Conservation (phyloP, 2,888 invertebrate genomes). For the Copidosoma aretas region DNA sequence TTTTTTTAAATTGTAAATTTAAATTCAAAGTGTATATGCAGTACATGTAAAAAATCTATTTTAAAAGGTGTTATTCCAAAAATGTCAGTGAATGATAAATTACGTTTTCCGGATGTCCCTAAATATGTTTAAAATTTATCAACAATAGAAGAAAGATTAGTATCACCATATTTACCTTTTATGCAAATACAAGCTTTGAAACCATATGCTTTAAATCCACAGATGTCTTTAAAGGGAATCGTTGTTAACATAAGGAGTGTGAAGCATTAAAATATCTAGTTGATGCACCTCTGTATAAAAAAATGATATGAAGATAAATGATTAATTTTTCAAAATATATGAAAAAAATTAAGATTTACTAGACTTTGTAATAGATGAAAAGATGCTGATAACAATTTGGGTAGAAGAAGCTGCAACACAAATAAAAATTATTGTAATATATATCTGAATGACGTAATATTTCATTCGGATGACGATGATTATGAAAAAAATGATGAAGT, state of each 20-base stretch:
- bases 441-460: constrained; percentile 23
- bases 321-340: too few species aligned
- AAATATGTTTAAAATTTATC: constrained; percentile 42
- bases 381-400: too few species aligned
- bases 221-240: constrained; percentile 49
- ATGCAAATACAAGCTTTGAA: constrained; percentile 54
- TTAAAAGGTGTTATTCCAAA: constrained; percentile 39
- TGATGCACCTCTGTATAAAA: constrained; percentile 28
- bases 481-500: constrained; percentile 40
- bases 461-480: constrained; percentile 25
- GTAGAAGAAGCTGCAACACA: too few species aligned
- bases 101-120: too few species aligned
- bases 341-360: too few species aligned
- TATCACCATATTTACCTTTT: constrained; percentile 53
- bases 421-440: too few species aligned
- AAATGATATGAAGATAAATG: constrained; percentile 28
- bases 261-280: constrained; percentile 32
- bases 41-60: too few species aligned
- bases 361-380: constrained; percentile 29
- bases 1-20: too few species aligned
- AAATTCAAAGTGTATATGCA: too few species aligned
- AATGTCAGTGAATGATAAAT: too few species aligned
- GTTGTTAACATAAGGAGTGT: constrained; percentile 45
- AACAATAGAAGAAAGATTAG: constrained; percentile 54
- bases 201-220: constrained; percentile 48